These are phyloP conservation scores for Danio aesculapii DNA, from an alignment of 2,797 vertebrate genomes.

Conservation along the genomic window DNA sequence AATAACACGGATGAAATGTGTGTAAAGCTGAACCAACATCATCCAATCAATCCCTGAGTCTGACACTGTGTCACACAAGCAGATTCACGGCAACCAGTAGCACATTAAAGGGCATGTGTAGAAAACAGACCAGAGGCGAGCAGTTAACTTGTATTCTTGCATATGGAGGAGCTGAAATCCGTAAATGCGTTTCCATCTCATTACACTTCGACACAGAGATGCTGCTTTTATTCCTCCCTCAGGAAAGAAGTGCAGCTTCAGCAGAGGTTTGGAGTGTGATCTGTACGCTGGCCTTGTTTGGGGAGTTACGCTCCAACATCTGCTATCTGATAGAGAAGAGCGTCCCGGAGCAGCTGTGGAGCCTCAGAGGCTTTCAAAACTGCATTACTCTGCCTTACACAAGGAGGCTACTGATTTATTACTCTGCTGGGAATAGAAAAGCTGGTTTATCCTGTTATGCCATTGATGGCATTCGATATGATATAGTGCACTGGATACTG, in stretches of 20 bases:
- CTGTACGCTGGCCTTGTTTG: conserved; percentile 43
- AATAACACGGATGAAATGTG: neutral
- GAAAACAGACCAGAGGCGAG: conserved; percentile 3
- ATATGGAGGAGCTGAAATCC: conserved; percentile 38
- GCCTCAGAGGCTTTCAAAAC: conserved; percentile 39
- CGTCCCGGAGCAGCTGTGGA: conserved; percentile 43
- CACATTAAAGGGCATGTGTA: conserved; percentile 20
- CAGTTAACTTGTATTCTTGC: conserved; percentile 36
- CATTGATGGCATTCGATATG: neutral
- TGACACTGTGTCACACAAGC: neutral
- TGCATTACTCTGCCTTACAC: conserved; percentile 43
- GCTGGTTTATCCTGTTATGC: conserved; percentile 27
- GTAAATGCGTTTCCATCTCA: conserved; percentile 66
- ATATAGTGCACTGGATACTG: neutral
- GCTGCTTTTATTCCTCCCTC: conserved; percentile 54
- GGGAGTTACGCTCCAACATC: conserved; percentile 59
- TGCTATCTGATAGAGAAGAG: conserved; percentile 56
- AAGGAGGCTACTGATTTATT: conserved; percentile 50
- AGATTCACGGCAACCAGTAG: neutral
- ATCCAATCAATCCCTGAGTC: neutral
- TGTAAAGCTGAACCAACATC: neutral
- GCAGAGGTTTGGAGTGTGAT: conserved; percentile 55
- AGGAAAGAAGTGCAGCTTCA: conserved; percentile 40
- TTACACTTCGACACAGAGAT: conserved; percentile 61
- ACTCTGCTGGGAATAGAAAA: conserved; percentile 37